Evolutionary conservation across 2,888 invertebrate species (phyloP), one percentile per base, ranked within the genome.

Genomic region (Hipparchia semele): DNA sequence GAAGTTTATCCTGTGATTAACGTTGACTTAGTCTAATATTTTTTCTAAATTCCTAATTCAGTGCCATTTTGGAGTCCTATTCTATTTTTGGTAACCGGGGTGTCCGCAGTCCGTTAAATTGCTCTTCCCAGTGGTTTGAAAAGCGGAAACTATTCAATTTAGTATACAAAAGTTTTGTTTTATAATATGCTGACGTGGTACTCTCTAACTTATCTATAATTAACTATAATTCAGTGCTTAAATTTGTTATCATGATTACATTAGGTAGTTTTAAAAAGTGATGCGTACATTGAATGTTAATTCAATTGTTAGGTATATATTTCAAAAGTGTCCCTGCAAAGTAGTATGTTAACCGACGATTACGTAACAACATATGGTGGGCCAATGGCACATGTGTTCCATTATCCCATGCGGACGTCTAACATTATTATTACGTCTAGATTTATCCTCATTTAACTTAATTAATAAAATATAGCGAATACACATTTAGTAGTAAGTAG

Each of bases 1-100:
- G 87, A 85, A 90, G 87, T 91, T 88, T 85, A 84, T 84, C 86
- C 86, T 82, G 90, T 91, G 91, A 88, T 91, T 87, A 81, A 85
- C 85, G 86, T 86, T 82, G 84, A 87, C 86, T 72, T 6, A 7
- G 10, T 39, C 10, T 8, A 10, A 54, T n/a, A 10, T 54, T 54
- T n/a, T 12, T 2, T 39, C 23, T 2, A 39, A 60, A 60, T 58
- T 58, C 58, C 13, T 23, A 58, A 58, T 58, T 66, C 54, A 10
- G 75, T 75, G 62, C 10, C 61, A 56, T 53, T 10, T 62, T 58
- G 66, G 67, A 70, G 68, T 65, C 72, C 72, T 60, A 75, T 54
- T 68, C 67, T 58, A 72, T 74, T 68, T 51, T 72, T 76, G 79
- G 79, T 77, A 79, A 77, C 74, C 74, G 61, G 71, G 74, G 75